Percentiles rank a stretch among this genome's conserved stretches.
These are phyloP conservation scores for Corythornis madagascariensis DNA, from an alignment of 2,113 vertebrate genomes.

Conservation along the genomic window DNA sequence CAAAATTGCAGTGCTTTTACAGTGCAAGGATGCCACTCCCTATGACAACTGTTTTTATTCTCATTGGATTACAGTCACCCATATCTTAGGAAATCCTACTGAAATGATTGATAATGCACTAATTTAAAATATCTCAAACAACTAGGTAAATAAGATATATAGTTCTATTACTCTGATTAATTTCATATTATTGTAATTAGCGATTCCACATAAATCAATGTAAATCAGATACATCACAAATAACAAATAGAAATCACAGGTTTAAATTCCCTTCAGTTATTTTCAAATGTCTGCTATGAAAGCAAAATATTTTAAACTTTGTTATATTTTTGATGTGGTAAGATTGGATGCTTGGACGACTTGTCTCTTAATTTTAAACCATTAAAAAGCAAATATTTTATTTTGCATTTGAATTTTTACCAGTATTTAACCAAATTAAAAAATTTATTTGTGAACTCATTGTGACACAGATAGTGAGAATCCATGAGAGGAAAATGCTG, in stretches of 20 bases:
- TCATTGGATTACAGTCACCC: background rate
- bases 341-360: background rate
- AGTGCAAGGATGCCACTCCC: background rate
- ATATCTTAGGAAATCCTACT: background rate
- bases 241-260: background rate
- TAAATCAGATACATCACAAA: background rate
- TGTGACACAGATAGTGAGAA: background rate
- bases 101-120: background rate
- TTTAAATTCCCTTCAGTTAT: background rate
- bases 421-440: background rate
- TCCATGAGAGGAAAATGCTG: background rate
- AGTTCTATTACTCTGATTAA: background rate
- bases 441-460: background rate
- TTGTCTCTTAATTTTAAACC: background rate
- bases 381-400: background rate
- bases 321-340: background rate
- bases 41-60: background rate
- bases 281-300: background rate
- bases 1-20: background rate
- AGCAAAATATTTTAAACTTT: background rate
- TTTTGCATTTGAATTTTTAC: background rate
- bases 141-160: background rate
- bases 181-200: background rate
- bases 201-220: background rate
- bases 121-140: background rate